A percentile compares a stretch with the other conserved stretches of the same genome.
phyloP scores from a whole-genome alignment of 1,140 invertebrate species.

The Leptinotarsa undecemlineata region DNA sequence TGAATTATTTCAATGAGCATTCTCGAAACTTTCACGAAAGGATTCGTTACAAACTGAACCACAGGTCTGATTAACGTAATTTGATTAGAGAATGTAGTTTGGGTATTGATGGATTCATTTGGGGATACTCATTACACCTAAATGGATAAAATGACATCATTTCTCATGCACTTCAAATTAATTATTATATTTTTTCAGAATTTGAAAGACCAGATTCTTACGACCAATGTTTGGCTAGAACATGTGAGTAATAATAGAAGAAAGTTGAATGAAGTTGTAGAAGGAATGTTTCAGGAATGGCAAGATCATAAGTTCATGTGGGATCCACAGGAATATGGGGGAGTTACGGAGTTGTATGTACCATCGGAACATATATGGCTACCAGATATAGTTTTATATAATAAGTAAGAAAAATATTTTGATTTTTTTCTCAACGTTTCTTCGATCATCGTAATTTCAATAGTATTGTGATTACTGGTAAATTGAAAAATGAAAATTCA shows the following conservation, averaged over 20 bases:
- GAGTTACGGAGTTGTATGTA: conserved; percentile 88
- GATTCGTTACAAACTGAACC: too few species aligned
- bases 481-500: too few species aligned
- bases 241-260: conserved; percentile 71
- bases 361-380: conserved; percentile 93
- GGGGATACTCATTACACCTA: neutral
- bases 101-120: neutral
- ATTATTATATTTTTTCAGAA: conserved; percentile 71
- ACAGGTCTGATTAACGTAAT: too few species aligned
- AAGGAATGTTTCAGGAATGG: conserved; percentile 74
- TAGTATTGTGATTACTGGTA: too few species aligned
- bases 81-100: too few species aligned
- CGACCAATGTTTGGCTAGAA: conserved; percentile 94
- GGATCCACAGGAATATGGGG: conserved; percentile 94
- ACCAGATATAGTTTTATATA: conserved; percentile 96
- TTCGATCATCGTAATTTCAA: too few species aligned
- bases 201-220: conserved; percentile 94
- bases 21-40: too few species aligned
- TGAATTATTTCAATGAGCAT: too few species aligned
- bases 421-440: too few species aligned
- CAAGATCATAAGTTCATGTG: conserved; percentile 96
- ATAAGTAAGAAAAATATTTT: conserved; percentile 71
- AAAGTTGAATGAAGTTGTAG: neutral
- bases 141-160: neutral
- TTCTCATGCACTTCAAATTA: neutral